Conservation (phyloP, 64 coral and sea anemone species). For the Pocillopora verrucosa region DNA sequence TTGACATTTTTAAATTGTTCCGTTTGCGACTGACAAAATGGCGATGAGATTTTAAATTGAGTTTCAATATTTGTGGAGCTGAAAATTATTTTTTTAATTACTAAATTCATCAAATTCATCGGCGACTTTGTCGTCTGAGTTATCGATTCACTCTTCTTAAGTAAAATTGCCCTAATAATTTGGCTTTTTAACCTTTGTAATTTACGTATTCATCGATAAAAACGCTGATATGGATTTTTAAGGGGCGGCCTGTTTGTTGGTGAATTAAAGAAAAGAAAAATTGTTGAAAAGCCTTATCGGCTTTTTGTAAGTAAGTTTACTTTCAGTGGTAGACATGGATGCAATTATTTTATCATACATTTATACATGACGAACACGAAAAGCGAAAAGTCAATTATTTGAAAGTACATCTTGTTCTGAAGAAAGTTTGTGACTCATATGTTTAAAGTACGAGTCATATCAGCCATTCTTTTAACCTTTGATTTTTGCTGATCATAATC, state of each 20-base stretch:
- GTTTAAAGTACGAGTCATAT: not conserved
- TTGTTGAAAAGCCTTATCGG: not conserved
- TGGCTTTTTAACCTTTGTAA: not conserved
- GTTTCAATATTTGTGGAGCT: not conserved
- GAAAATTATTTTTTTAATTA: slow-evolving; percentile 9
- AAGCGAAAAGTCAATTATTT: too few relatives aligned
- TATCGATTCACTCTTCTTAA: not conserved
- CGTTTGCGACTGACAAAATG: not conserved
- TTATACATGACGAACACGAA: too few relatives aligned
- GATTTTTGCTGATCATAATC: not conserved
- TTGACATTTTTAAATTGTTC: not conserved
- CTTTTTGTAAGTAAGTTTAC: not conserved
- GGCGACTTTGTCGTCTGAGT: not conserved
- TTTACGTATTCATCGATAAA: not conserved
- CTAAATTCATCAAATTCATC: slow-evolving; percentile 1
- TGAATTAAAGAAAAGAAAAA: not conserved
- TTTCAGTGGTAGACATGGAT: not conserved
- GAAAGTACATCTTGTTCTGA: not conserved
- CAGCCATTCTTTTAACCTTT: not conserved
- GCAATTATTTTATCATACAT: not conserved
- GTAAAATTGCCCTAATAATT: not conserved
- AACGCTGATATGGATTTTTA: not conserved
- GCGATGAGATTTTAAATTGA: not conserved
- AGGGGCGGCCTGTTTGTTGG: not conserved
- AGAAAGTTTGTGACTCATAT: not conserved